Base-by-base conservation (phyloP, 2,888 invertebrate species). In the Gari tellinella region DNA sequence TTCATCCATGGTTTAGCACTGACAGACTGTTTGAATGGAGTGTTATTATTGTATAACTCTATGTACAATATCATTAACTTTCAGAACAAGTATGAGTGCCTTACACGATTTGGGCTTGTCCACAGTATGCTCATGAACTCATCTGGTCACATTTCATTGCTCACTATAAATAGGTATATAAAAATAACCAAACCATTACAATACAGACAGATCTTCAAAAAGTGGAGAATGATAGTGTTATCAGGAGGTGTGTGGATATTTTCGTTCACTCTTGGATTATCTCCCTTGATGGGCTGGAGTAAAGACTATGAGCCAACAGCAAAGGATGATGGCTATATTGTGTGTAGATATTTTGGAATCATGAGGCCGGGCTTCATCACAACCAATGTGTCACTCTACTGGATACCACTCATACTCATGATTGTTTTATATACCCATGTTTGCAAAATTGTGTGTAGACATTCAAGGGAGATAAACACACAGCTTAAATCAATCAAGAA, bases 31-130 rank as follows among this genome's bases (percentile, higher is more conserved):
- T 8, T 84, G 17, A 73, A 72, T 1, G 86, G 86, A n/a, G n/a
- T 86, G 2, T 65, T 83, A 19, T 56, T 87, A 15, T 15, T 86
- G 0, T 83, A 86, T 65, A 83, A 82, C 53, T 76, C 80, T 3
- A 41, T 63, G 4, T 87, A 87, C 74, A 84, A 80, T 65, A 56
- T 86, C 19, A n/a, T 65, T 17, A 85, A 86, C 55, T 87, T 76
- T 55, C 87, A 87, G 68, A 73, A 83, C 38, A 51, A 69, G 10
- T 52, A 69, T 38, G 85, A 85, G 60, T 85, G 85, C 46, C 26
- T 78, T 15, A 58, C 76, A 43, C 64, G 85, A 21, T 81, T 77
- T 38, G 82, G 83, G 31, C 25, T 85, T 7, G 61, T 86, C 8
- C 74, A 78, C 8, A 49, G 66, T 7, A 60, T 81, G 63, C 57